phyloP scores from a whole-genome alignment of 2,797 vertebrate species.

The Peromyscus attwateri region DNA sequence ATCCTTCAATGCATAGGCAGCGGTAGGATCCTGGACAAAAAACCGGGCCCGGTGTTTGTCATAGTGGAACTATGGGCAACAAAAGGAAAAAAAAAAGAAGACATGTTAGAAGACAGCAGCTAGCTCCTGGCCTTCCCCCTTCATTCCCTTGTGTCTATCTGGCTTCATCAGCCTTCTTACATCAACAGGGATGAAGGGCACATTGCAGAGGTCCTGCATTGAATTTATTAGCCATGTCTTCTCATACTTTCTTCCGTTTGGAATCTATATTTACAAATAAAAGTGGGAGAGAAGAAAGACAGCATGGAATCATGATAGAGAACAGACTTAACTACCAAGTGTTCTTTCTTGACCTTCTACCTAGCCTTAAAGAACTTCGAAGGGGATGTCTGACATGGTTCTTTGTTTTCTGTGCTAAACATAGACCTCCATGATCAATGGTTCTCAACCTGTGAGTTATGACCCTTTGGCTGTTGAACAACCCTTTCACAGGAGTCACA shows the following conservation, averaged over 20 bases:
- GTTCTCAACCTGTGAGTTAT: neutral
- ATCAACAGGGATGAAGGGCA: slow-evolving; percentile 56
- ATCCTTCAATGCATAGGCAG: slow-evolving; percentile 90
- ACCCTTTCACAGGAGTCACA: neutral
- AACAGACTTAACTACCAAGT: neutral
- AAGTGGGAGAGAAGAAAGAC: neutral
- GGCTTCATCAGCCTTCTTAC: slow-evolving; percentile 66
- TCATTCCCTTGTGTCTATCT: neutral
- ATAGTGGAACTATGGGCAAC: slow-evolving; percentile 90
- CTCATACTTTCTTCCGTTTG: slow-evolving; percentile 31
- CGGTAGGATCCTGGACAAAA: slow-evolving; percentile 89
- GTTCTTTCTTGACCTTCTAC: neutral
- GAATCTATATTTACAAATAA: slow-evolving; percentile 64
- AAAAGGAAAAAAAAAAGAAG: slow-evolving; percentile 84
- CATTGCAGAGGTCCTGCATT: slow-evolving; percentile 45
- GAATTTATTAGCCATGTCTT: slow-evolving; percentile 64
- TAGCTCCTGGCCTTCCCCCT: neutral
- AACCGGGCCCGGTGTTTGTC: slow-evolving; percentile 89
- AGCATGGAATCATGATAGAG: neutral
- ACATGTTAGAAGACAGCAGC: neutral
- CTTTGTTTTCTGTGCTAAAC: neutral
- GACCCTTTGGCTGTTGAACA: neutral
- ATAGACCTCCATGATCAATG: neutral
- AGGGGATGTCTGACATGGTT: neutral
- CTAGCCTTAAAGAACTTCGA: neutral